phyloP scores from a whole-genome alignment of 2,797 vertebrate species.

The Ataeniobius toweri region DNA sequence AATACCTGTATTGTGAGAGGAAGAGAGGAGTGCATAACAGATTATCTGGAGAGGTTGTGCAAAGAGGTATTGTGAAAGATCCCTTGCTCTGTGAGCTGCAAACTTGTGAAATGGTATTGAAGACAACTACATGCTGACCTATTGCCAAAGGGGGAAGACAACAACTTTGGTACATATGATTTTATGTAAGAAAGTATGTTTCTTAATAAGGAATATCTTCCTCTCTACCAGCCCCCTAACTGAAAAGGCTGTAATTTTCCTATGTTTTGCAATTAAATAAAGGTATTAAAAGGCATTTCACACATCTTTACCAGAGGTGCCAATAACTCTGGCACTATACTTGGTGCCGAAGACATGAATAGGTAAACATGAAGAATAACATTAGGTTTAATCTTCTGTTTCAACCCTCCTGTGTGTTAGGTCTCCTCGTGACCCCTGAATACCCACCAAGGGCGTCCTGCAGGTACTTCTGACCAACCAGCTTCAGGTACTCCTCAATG shows the following conservation, averaged over 20 bases:
- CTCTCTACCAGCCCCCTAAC: not conserved
- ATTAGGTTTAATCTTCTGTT: not conserved
- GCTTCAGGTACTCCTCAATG: slow-evolving; percentile 98
- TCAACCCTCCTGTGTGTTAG: not conserved
- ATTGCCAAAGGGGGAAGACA: not conserved
- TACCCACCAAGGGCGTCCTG: slow-evolving; percentile 95
- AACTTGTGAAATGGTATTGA: not conserved
- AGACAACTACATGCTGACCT: not conserved
- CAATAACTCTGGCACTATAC: not conserved
- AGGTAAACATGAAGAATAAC: not conserved
- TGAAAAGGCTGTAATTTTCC: not conserved
- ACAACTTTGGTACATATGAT: too few species aligned
- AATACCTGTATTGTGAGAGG: too few species aligned
- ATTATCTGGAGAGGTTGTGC: too few species aligned
- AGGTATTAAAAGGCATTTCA: not conserved
- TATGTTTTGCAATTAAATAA: not conserved
- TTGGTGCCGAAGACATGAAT: not conserved
- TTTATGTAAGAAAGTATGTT: too few species aligned
- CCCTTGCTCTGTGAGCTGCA: not conserved
- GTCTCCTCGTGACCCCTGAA: not conserved
- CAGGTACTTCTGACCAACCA: slow-evolving; percentile 98
- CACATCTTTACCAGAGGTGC: not conserved
- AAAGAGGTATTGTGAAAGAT: not conserved
- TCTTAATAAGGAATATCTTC: too few species aligned
- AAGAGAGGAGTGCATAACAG: too few species aligned